Evolutionary conservation across 2,797 vertebrate species (phyloP).

Genomic region (Halcyon leucocephala): DNA sequence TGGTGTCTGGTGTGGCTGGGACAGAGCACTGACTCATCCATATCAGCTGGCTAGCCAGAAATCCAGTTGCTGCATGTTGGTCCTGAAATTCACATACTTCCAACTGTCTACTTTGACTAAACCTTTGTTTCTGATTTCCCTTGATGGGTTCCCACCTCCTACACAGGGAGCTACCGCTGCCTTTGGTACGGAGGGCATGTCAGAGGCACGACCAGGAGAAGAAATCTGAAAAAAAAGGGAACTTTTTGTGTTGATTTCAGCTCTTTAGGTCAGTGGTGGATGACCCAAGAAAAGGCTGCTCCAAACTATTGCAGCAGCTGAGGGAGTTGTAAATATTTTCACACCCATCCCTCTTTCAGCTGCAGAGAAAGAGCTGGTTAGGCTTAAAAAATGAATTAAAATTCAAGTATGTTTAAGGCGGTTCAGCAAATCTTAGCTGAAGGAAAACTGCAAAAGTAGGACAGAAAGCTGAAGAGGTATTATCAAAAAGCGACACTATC

Average conservation of each 20-base stretch:
- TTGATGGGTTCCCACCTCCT: background rate
- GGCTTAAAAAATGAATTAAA: conserved; percentile 7
- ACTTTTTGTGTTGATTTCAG: background rate
- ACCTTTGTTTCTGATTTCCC: background rate
- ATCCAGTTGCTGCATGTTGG: background rate
- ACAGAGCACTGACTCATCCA: background rate
- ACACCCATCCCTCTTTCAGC: background rate
- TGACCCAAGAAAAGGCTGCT: background rate
- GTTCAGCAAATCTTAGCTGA: background rate
- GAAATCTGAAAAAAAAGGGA: background rate
- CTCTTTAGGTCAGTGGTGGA: background rate
- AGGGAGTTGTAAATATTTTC: background rate
- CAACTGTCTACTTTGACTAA: background rate
- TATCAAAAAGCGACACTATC: background rate
- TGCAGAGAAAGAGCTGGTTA: background rate
- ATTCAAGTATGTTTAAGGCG: background rate
- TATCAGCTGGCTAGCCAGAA: background rate
- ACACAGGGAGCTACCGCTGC: background rate
- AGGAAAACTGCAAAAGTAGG: conserved; percentile 8
- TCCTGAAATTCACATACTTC: background rate
- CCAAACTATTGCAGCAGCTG: background rate
- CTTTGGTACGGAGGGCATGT: background rate
- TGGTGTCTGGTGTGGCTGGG: background rate
- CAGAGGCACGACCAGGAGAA: background rate
- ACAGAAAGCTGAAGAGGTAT: background rate